Evolutionary conservation across 2,797 vertebrate species (phyloP), one percentile per base, ranked within the genome.

Genomic region (Rhincodon typus): DNA sequence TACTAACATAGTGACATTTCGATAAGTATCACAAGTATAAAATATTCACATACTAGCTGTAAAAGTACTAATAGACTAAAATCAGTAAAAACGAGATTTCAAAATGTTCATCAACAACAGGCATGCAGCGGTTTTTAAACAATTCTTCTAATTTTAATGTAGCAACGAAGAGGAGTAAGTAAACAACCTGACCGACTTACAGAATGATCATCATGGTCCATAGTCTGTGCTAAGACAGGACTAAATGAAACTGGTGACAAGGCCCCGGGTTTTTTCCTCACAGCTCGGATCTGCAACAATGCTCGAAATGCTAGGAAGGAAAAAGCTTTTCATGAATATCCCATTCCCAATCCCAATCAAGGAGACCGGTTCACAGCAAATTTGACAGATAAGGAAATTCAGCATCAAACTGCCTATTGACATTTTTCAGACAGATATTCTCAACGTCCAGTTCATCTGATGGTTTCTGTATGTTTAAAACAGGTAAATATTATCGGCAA

Each of bases 201-300:
- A 1, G 99, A 99, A 97, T 99, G 99, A 96, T 99, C 99, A 0
- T 99, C 99, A 0, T 99, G 99, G 96, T 99, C 99, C 98, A 99
- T 98, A 0, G 98, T 99, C 97, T 99, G 99, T 70, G 99, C 99
- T 97, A 99, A 97, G 87, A 99, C 99, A 0, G 99, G 99, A 97
- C 99, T 99, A 98, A 99, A 99, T 0, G 99, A 99, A 96, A 99
- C 98, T 0, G 99, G 99, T 0, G 99, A 99, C 95, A 99, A 98
- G 50, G 99, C 97, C 12, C 99, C 99, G 0, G 99, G 98, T 97
- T 99, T 99, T 97, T 99, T 99, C 97, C 99, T 98, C 97, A 99
- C 99, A 0, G 99, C 99, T 96, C 99, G 98, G 97, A 99, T 99
- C 98, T 99, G 99, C 97, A 99, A 98, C 96, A 99, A 97, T 95